Evolutionary conservation across 2,113 vertebrate genomes (phyloP), one percentile per base, ranked within the genome.

Genomic region (Cervus canadensis): DNA sequence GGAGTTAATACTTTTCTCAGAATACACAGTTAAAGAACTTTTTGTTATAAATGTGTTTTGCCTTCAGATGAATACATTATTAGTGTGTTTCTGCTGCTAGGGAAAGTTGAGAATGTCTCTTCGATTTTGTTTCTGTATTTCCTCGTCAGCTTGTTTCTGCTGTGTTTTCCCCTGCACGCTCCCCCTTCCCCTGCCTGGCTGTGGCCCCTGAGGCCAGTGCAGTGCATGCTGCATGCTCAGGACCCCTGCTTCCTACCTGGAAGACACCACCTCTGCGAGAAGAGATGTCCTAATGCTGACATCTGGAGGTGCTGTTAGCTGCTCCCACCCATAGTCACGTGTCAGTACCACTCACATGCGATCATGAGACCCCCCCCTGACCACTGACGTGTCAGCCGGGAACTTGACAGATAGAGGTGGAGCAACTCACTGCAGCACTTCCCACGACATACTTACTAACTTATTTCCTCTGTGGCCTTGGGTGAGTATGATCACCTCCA

Each of bases 161-260:
- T 82, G 64, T 97, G 89, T 95, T 86, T 97, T 88, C 84, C 91
- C 96, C 93, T 74, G 98, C 98, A 98, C 88, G 98, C 19, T 30
- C 64, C 62, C 71, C 52, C 0, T 62, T n/a, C 83, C 78, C 74
- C 82, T 92, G 78, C 96, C 93, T 95, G 97, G 97, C 97, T 96
- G 1, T 87, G 88, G 94, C 54, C 94, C 30, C 79, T 74, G 94
- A 33, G 71, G 96, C 81, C 94, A 74, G 50, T 71, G 89, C 86
- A 52, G 33, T 96, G 98, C 98, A 96, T 97, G 98, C 84, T 91
- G 96, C 98, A 97, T 97, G 98, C 91, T 54, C 64, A 67, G 43
- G 79, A 36, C 56, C 11, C 3, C 52, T 40, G 30, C 74, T 92
- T 56, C 25, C 50, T 14, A 13, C 14, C n/a, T 71, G n/a, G 89